Evolutionary conservation across 2,888 invertebrate genomes (phyloP), one percentile per base, ranked within the genome.

Genomic region (Ophonus ardosiacus): DNA sequence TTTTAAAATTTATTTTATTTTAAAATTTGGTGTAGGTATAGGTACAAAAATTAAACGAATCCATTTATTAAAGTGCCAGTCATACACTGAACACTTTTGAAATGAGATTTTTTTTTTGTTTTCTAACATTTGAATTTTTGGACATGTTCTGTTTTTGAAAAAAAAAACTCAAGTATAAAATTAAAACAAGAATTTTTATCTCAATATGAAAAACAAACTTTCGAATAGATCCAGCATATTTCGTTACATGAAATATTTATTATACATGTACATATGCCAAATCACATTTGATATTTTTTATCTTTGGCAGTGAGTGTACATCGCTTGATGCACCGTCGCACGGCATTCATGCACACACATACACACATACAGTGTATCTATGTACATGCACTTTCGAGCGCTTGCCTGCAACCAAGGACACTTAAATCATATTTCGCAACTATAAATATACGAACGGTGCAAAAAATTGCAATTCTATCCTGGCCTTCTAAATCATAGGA

Each of bases 361-460:
- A 40, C 21, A 81, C 63, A 40, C 40, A 40, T 10, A 40, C 13
- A 61, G 68, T 51, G 17, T 74, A 17, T 79, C n/a, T 79, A 31
- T 80, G 38, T 81, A 65, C 40, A 51, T 85, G 85, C 85, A 85
- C 85, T 85, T 85, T 85, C 80, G 79, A 79, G 85, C 84, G 63
- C 57, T 82, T 40, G 85, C 71, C 24, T 80, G 59, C 76, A 82
- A 63, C 80, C 87, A 88, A 88, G 88, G 87, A 87, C 87, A 86
- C 85, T 86, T 86, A 87, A 87, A 87, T 88, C 87, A 86, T 85
- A 87, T 88, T 88, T 87, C 86, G 87, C 86, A 88, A 88, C 86
- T 86, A 86, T 86, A 87, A 86, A 86, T 86, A 86, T 87, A 85
- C 80, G 85, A 57, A 80, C 80, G 59, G 59, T 68, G 80, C 80